Evolutionary conservation across 1,140 invertebrate species (phyloP), one percentile per base, ranked within the genome.

Genomic region (Cotesia vestalis): DNA sequence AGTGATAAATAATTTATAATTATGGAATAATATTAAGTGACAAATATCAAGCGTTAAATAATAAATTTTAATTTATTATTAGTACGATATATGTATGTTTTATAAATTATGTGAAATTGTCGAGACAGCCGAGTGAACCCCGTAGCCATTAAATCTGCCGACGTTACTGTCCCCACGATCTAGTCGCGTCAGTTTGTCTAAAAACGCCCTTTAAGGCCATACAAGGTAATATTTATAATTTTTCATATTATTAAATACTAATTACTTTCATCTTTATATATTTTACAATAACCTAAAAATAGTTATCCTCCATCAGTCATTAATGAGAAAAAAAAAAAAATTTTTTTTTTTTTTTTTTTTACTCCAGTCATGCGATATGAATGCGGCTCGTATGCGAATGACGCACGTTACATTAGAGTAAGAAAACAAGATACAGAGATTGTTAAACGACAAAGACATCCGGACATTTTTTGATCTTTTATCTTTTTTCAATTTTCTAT

Each of bases 81-180:
- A 4, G 2, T 4, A 72, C 60, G 73, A 70, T 70, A 61, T 53
- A 53, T 71, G 55, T 55, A 73, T 72, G 78, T 74, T 76, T 71
- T 51, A 66, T 17, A 27, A 62, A 35, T 4, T 2, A 60, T 75
- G 67, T 46, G 40, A 46, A 67, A 72, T 40, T 53, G 34, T 67
- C 67, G 61, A 66, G 74, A 63, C 40, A 69, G 66, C 68, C 77
- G 79, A 81, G 78, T 79, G 76, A 78, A 79, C 79, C 77, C 78
- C 80, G 80, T 81, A 83, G 81, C 80, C 75, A 71, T 76, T 76
- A 60, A 76, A 72, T 74, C 62, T 55, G 68, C 63, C 73, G 68
- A 71, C 63, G 72, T 60, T 70, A 51, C 62, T 64, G 63, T 46
- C 38, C 59, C 12, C n/a, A 36, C 34, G 40, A 40, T 40, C 35